A percentile compares a stretch with the other conserved stretches of the same genome.
These are phyloP conservation scores for Andrena hattorfiana DNA, from an alignment of 2,888 invertebrate genomes.

Conservation along the genomic window DNA sequence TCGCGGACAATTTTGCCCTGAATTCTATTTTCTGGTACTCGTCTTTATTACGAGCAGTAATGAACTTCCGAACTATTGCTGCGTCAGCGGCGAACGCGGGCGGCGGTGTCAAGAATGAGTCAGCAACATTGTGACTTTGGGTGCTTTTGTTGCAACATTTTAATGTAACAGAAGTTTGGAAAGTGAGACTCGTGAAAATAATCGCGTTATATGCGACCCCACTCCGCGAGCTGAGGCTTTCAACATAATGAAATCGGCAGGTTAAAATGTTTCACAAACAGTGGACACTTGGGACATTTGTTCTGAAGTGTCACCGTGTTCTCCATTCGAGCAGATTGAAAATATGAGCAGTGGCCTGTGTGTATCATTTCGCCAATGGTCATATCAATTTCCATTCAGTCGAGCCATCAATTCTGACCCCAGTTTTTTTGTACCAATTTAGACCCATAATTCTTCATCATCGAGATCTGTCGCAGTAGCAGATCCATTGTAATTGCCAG, in stretches of 20 bases:
- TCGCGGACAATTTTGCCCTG: background rate
- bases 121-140: background rate
- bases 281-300: background rate
- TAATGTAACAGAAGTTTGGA: no score
- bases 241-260: background rate
- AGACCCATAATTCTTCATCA: conserved; percentile 1
- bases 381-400: background rate
- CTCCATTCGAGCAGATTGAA: background rate
- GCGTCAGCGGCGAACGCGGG: background rate
- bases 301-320: background rate
- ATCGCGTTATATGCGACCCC: background rate
- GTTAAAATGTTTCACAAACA: background rate
- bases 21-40: background rate
- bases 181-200: background rate
- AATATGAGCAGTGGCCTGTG: background rate
- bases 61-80: background rate
- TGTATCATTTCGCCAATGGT: conserved; percentile 4
- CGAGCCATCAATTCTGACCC: background rate
- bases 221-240: background rate
- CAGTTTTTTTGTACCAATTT: background rate
- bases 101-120: background rate
- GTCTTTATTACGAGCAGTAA: background rate
- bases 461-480: background rate
- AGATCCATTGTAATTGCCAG: background rate
- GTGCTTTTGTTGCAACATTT: no score